Base-by-base conservation (phyloP, 2,888 invertebrate species). In the Trachelus iudaicus region DNA sequence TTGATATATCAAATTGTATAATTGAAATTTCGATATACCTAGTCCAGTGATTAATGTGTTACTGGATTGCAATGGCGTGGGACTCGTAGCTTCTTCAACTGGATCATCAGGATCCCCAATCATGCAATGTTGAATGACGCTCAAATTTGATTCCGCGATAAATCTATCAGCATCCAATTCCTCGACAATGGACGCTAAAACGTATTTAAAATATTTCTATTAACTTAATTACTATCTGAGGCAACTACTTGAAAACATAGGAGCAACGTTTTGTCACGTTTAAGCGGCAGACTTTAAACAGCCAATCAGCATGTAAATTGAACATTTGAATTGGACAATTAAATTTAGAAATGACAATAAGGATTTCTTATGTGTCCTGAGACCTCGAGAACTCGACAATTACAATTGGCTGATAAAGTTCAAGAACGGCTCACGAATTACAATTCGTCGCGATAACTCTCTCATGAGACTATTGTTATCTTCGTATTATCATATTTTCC, bases 111-210 rank as follows among this genome's bases (percentile, higher is more conserved):
- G 85, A 82, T 90, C 89, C 76, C 89, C 90, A 11, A 89, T 87
- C 33, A 93, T 86, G 73, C 92, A 91, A 80, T 91, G 83, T 69
- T 91, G 88, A 75, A 93, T 92, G 2, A 92, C 87, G 40, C 89
- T 91, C 69, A 93, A 81, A 80, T 92, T 93, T 37, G 92, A 92
- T 84, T 93, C 92, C 73, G 91, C 85, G 69, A 93, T 92, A 85
- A 93, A 93, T 81, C 88, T 88, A 35, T 92, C 87, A 0, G 92
- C 88, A 69, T 93, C 92, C 23, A 85, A 81, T 69, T 86, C 87
- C 82, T 92, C 92, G 34, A 80, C 81, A 6, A 56, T 56, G 56
- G 56, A 23, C 23, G 56, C 56, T 56, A 23, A 56, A 56, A 56
- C 23, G 56, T 56, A 56, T 56, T 56, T 56, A 23, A 9, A 56